Evolutionary conservation across 2,888 invertebrate species (phyloP), one percentile per base, ranked within the genome.

Genomic region (Eristalinus aeneus): DNA sequence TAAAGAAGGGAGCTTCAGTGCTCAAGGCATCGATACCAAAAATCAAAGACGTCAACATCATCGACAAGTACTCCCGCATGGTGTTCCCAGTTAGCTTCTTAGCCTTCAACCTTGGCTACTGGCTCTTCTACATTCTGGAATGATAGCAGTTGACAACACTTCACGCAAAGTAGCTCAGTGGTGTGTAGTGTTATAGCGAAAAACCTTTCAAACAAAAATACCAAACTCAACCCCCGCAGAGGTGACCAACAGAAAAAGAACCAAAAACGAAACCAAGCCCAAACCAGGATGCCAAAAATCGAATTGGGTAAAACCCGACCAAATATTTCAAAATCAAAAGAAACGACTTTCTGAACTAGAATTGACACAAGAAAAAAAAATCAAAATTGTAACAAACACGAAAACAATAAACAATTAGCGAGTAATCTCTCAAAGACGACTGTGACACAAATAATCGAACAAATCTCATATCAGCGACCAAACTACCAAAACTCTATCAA

Each of bases 31-130:
- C 97, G 36, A 96, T 98, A 94, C 98, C 98, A n/a, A 97, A 96
- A 93, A 98, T 99, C 89, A 96, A 98, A 90, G 98, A 99, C 93
- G 98, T 99, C 84, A 99, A 99, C 93, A 96, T 98, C 89, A 99
- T 99, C 90, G 99, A 99, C 93, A 98, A 98, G 90, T 98, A 98
- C 93, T 98, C 98, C 39, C 94, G 99, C 89, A 96, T 99, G 90
- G 95, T 98, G 88, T 99, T 99, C 92, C 99, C 99, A 0, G 96
- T 99, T 88, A 96, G 98, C 89, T 99, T 99, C 93, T 95, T 98
- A 90, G 93, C 98, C 89, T 99, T 99, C 94, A 99, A 99, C 92
- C 96, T 97, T 54, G 96, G 97, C 89, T 99, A 99, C 93, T 99
- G 98, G 98, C 95, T 96, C 89, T 98, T 98, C 93, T 98, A 98